A percentile compares a stretch with the other conserved stretches of the same genome.
phyloP scores from a whole-genome alignment of 1,140 invertebrate species.

The Oryctes rhinoceros region DNA sequence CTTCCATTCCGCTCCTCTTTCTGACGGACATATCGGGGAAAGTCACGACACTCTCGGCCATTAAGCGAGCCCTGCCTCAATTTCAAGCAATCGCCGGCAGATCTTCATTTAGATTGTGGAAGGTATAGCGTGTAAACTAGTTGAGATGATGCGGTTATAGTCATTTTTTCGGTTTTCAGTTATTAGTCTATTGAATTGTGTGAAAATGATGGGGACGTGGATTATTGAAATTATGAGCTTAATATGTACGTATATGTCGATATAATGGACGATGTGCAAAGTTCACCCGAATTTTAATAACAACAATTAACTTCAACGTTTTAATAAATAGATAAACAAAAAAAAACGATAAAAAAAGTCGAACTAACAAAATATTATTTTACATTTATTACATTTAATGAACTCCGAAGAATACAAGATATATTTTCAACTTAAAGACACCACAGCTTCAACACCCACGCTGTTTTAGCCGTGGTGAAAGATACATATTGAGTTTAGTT shows the following conservation, averaged over 20 bases:
- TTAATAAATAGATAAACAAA: no score
- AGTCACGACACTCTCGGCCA: conserved; percentile 7
- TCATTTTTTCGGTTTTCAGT: conserved; percentile 4
- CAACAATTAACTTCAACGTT: no score
- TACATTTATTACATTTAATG: no score
- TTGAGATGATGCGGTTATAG: conserved; percentile 30
- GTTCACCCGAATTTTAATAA: no score
- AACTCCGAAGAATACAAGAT: no score
- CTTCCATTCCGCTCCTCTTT: conserved; percentile 37
- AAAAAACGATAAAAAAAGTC: no score
- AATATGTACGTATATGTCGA: background rate
- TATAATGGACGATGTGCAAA: no score
- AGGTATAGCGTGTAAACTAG: conserved; percentile 48
- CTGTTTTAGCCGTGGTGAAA: no score
- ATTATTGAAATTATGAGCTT: background rate
- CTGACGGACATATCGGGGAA: conserved; percentile 14
- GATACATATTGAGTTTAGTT: no score
- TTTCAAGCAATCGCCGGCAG: conserved; percentile 38
- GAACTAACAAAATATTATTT: no score
- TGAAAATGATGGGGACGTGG: background rate
- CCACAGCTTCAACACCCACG: no score
- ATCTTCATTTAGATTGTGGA: conserved; percentile 52
- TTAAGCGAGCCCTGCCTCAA: conserved; percentile 27
- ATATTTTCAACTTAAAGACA: no score
- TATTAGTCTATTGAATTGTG: conserved; percentile 4